These are phyloP conservation scores for Camelus dromedarius DNA, from an alignment of 2,113 vertebrate species.

Conservation along the genomic window DNA sequence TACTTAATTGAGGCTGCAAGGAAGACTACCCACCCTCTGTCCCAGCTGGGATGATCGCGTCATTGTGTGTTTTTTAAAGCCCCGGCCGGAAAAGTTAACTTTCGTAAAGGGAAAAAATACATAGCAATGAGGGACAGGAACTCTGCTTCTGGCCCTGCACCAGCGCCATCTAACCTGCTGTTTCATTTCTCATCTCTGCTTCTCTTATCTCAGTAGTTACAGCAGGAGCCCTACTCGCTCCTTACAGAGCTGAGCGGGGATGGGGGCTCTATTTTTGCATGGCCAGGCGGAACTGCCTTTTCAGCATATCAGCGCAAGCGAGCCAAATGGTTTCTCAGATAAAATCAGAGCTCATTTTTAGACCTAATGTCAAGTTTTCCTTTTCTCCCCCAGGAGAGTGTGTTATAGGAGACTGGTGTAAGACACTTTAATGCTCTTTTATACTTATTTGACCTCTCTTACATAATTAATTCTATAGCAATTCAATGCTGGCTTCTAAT, in stretches of 20 bases:
- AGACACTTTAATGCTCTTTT: slow-evolving; percentile 24
- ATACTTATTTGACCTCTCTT: not conserved
- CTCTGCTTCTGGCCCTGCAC: not conserved
- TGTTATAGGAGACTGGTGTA: not conserved
- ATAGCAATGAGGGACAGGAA: not conserved
- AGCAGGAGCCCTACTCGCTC: not conserved
- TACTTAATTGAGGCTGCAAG: slow-evolving; percentile 48
- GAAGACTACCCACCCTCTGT: slow-evolving; percentile 16
- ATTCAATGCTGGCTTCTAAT: not conserved
- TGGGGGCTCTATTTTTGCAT: slow-evolving; percentile 49
- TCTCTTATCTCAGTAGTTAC: slow-evolving; percentile 50
- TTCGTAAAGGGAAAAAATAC: slow-evolving; percentile 22
- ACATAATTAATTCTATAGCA: not conserved
- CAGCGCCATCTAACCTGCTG: not conserved
- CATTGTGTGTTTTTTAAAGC: slow-evolving; percentile 17
- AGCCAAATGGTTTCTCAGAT: slow-evolving; percentile 54
- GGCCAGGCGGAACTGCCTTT: not conserved
- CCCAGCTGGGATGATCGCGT: not conserved
- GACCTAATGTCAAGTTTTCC: not conserved
- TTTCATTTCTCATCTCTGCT: slow-evolving; percentile 10
- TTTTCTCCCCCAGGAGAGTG: not conserved
- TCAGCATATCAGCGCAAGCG: slow-evolving; percentile 12
- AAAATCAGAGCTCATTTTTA: slow-evolving; percentile 63
- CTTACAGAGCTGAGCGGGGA: not conserved
- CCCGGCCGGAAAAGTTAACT: slow-evolving; percentile 51